Conservation (phyloP, 30 jellyfish, hydroid and myxozoan genomes). For the Aurelia aurita region DNA sequence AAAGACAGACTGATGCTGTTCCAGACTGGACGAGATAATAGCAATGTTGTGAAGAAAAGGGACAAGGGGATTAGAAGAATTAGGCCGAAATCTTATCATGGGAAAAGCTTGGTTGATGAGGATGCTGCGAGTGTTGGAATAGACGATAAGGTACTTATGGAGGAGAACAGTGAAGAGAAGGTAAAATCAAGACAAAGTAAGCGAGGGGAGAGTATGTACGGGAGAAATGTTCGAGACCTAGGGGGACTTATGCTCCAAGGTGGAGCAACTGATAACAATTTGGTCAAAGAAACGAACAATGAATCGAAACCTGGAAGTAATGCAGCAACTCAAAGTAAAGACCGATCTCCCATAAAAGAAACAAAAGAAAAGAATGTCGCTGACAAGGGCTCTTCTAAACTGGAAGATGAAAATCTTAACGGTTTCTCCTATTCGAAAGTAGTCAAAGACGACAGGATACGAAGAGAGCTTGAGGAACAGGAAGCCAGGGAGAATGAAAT, state of each 20-base stretch:
- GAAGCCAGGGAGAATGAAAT: slow-evolving; percentile 57
- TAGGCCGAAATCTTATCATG: slow-evolving; percentile 67
- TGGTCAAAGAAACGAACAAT: neutral
- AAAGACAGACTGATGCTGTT: slow-evolving; percentile 50
- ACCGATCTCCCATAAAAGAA: neutral
- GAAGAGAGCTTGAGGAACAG: slow-evolving; percentile 58
- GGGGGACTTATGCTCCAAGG: slow-evolving; percentile 9
- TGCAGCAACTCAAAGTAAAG: neutral
- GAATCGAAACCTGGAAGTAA: neutral
- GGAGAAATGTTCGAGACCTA: slow-evolving; percentile 1
- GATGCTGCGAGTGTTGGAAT: neutral
- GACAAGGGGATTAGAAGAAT: slow-evolving; percentile 3
- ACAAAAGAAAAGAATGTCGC: neutral
- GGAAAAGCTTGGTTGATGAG: slow-evolving; percentile 23
- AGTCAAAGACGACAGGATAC: slow-evolving; percentile 58
- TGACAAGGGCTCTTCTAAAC: neutral
- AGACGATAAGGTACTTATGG: neutral
- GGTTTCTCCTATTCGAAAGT: slow-evolving; percentile 36
- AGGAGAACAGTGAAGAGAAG: neutral
- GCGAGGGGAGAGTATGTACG: neutral
- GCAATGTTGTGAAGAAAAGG: slow-evolving; percentile 7
- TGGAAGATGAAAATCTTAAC: slow-evolving; percentile 1
- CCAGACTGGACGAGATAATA: slow-evolving; percentile 10
- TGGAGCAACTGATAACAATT: neutral
- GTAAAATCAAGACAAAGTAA: neutral